Conservation (phyloP, 2,888 invertebrate species). For the Athalia cordata region DNA sequence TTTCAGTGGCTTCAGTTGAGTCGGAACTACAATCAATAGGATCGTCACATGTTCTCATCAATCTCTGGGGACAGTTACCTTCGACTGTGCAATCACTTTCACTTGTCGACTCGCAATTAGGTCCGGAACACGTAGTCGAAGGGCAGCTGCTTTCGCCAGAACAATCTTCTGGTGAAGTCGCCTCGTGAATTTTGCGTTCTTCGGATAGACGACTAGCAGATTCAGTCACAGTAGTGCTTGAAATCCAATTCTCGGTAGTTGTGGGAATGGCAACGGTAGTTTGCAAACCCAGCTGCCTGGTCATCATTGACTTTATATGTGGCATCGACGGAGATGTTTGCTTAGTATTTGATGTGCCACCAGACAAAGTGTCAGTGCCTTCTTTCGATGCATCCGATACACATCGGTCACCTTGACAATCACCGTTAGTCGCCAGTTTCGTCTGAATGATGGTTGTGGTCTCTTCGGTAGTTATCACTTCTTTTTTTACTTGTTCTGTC, state of each 20-base stretch:
- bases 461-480: background rate
- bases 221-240: background rate
- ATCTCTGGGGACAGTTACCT: slow-evolving; percentile 34
- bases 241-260: background rate
- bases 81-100: slow-evolving; percentile 18
- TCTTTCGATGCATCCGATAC: background rate
- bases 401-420: background rate
- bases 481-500: background rate
- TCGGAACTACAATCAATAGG: background rate
- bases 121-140: background rate
- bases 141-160: slow-evolving; percentile 2
- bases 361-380: background rate
- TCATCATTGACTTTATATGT: no score
- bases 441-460: background rate
- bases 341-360: background rate
- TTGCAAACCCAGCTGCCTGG: background rate
- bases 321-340: background rate
- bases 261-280: background rate
- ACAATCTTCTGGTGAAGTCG: slow-evolving; percentile 10
- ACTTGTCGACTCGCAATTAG: slow-evolving; percentile 6
- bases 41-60: slow-evolving; percentile 17
- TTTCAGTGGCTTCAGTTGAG: background rate
- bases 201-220: background rate
- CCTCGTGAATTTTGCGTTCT: background rate
- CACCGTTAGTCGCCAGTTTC: background rate